These are phyloP conservation scores for Tympanuchus pallidicinctus DNA, from an alignment of 2,113 vertebrate species.

Conservation along the genomic window DNA sequence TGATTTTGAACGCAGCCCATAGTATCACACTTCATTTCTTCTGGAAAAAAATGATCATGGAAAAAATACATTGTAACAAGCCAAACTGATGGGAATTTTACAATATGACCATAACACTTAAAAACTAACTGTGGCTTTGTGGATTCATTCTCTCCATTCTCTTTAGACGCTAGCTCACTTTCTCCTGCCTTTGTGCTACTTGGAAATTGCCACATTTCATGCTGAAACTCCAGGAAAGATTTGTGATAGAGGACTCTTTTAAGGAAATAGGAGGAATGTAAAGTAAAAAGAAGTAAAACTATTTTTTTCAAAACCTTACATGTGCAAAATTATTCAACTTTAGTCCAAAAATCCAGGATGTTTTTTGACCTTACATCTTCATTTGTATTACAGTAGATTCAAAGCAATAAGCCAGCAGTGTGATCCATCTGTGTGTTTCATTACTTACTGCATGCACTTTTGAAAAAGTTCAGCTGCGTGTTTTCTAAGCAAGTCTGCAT, in stretches of 20 bases:
- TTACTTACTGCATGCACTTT: not conserved
- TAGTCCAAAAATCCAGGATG: not conserved
- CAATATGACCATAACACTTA: not conserved
- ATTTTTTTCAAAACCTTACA: not conserved
- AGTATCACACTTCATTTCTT: constrained; percentile 46
- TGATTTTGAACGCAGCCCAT: not conserved
- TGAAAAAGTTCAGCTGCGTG: not conserved
- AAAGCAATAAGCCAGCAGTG: not conserved
- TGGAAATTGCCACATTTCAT: not conserved
- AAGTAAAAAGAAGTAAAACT: not conserved
- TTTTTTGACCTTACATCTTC: not conserved
- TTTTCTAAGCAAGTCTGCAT: not conserved
- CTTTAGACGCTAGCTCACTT: not conserved
- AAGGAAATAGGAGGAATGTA: not conserved
- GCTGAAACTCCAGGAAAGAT: not conserved
- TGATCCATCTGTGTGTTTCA: not conserved
- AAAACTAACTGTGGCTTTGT: not conserved
- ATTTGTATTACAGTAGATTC: not conserved
- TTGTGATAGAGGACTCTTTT: not conserved
- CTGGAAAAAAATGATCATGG: not conserved
- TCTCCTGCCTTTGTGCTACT: not conserved
- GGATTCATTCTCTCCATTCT: not conserved
- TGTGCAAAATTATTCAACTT: not conserved
- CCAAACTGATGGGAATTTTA: constrained; percentile 10
- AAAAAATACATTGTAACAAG: not conserved